A percentile compares a stretch with the other conserved stretches of the same genome.
phyloP scores from a whole-genome alignment of 2,113 vertebrate genomes.

The Leiothrix lutea region DNA sequence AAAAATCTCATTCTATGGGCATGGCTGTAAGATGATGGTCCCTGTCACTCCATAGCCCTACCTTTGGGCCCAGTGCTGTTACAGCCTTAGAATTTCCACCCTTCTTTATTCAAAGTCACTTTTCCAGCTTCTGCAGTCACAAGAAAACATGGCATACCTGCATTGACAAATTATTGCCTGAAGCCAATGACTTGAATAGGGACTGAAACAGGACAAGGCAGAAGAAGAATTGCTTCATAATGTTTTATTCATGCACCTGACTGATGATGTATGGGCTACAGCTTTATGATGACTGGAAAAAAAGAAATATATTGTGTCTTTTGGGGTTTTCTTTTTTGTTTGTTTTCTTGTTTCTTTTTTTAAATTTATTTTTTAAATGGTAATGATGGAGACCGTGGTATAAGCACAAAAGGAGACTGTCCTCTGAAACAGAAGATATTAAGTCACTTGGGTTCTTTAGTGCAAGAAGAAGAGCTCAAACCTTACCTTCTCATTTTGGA shows the following conservation, averaged over 20 bases:
- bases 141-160: background rate
- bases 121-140: background rate
- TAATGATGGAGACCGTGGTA: background rate
- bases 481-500: background rate
- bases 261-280: background rate
- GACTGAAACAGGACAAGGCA: background rate
- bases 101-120: background rate
- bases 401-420: background rate
- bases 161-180: constrained; percentile 17
- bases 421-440: background rate
- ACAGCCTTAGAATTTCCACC: background rate
- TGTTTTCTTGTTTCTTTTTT: background rate
- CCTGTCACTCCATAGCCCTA: background rate
- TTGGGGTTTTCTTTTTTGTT: background rate
- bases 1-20: background rate
- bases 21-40: background rate
- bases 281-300: background rate
- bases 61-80: background rate
- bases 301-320: background rate
- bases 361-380: background rate
- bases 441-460: background rate
- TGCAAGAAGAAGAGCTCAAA: background rate
- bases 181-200: background rate
- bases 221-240: background rate
- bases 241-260: constrained; percentile 24